Conservation (phyloP, 2,888 invertebrate species). For the Syritta pipiens region DNA sequence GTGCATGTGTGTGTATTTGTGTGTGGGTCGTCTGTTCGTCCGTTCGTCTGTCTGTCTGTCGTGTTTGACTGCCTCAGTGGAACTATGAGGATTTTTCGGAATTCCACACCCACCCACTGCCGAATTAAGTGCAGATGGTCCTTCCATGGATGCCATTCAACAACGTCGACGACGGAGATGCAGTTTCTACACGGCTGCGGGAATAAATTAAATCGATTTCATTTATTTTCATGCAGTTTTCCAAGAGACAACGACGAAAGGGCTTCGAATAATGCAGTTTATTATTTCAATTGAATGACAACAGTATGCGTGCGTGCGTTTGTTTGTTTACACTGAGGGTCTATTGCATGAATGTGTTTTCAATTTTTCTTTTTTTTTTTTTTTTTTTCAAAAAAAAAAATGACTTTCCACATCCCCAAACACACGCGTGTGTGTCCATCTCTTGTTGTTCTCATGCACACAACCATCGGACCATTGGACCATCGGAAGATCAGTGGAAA, state of each 20-base stretch:
- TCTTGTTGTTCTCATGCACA: constrained; percentile 63
- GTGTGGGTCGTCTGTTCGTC: not conserved
- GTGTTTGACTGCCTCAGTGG: constrained; percentile 38
- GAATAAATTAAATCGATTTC: constrained; percentile 65
- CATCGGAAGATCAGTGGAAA: constrained; percentile 47
- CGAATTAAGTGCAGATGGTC: constrained; percentile 64
- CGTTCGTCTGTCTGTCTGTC: constrained; percentile 43
- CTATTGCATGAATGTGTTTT: constrained; percentile 50
- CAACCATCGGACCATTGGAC: no score
- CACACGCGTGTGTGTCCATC: constrained; percentile 38
- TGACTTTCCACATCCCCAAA: constrained; percentile 2
- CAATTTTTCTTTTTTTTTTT: constrained; percentile 41
- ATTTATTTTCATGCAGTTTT: constrained; percentile 41
- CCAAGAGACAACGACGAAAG: not conserved
- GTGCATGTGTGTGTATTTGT: not conserved
- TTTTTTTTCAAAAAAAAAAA: not conserved
- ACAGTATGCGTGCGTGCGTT: constrained; percentile 53
- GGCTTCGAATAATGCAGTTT: constrained; percentile 30
- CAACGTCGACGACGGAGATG: constrained; percentile 1
- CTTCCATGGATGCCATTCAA: constrained; percentile 36
- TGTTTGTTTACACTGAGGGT: constrained; percentile 55
- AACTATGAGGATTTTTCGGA: constrained; percentile 61
- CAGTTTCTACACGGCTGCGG: constrained; percentile 4
- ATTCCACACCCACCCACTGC: constrained; percentile 37
- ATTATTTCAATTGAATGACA: constrained; percentile 51